Conservation (phyloP, 2,888 invertebrate genomes). For the Amorpha juglandis region DNA sequence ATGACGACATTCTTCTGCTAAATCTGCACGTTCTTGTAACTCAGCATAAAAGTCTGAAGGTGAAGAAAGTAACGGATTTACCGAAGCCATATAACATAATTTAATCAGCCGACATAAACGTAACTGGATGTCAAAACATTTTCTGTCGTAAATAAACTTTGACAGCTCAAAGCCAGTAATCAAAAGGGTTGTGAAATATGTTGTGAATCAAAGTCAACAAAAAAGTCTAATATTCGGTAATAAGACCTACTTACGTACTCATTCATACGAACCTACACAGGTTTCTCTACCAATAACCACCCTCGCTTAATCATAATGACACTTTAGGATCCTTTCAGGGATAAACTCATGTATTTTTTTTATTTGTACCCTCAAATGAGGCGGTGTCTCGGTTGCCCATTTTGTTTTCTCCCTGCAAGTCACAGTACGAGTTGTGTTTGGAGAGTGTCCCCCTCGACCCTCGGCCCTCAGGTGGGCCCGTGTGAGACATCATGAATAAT, state of each 20-base stretch:
- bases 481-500: constrained; percentile 80
- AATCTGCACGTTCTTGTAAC: constrained; percentile 58
- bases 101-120: neutral
- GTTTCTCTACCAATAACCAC: constrained; percentile 31
- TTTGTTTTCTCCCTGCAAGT: constrained; percentile 65
- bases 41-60: constrained; percentile 56
- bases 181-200: constrained; percentile 15
- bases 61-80: constrained; percentile 55
- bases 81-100: constrained; percentile 62
- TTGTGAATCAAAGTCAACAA: constrained; percentile 11
- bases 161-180: neutral
- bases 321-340: constrained; percentile 48
- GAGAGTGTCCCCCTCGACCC: constrained; percentile 53
- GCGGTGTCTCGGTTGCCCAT: constrained; percentile 67
- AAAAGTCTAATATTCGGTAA: constrained; percentile 7
- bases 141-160: constrained; percentile 7
- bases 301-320: constrained; percentile 51
- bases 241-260: constrained; percentile 5
- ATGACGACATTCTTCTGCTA: constrained; percentile 58
- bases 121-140: neutral
- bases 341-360: constrained; percentile 63
- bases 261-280: constrained; percentile 10
- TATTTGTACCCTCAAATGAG: constrained; percentile 63
- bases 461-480: constrained; percentile 62
- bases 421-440: constrained; percentile 56